phyloP scores from a whole-genome alignment of 2,888 invertebrate species.

The Coenonympha glycerion region DNA sequence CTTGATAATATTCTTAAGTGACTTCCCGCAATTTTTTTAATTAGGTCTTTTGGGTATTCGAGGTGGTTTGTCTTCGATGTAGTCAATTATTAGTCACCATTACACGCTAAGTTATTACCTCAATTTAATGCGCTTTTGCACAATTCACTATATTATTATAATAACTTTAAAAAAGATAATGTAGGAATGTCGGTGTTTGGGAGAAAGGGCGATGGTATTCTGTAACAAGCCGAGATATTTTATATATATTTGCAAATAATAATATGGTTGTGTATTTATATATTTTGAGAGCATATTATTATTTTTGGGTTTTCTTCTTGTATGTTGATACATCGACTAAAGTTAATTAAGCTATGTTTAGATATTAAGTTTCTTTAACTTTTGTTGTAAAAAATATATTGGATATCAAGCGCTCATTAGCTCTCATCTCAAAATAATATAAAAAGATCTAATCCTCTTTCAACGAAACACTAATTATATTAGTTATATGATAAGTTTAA shows the following conservation, averaged over 20 bases:
- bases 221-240: no score
- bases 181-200: constrained; percentile 3
- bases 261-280: background rate
- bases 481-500: constrained; percentile 1
- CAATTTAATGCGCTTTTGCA: constrained; percentile 70
- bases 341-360: no score
- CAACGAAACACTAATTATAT: background rate
- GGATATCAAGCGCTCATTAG: background rate
- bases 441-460: background rate
- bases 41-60: constrained; percentile 36
- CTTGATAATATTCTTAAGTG: constrained; percentile 44
- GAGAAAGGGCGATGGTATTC: background rate
- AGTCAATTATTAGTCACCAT: constrained; percentile 74
- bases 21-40: constrained; percentile 54
- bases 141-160: constrained; percentile 65
- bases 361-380: no score
- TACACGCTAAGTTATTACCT: constrained; percentile 73
- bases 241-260: background rate
- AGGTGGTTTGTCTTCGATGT: constrained; percentile 39
- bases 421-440: background rate
- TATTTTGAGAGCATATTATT: background rate
- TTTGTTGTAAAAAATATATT: background rate
- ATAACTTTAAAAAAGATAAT: constrained; percentile 32
- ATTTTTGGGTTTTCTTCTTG: no score
- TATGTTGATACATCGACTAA: no score